Base-by-base conservation (phyloP, 2,113 vertebrate species). In the Pluvialis apricaria region DNA sequence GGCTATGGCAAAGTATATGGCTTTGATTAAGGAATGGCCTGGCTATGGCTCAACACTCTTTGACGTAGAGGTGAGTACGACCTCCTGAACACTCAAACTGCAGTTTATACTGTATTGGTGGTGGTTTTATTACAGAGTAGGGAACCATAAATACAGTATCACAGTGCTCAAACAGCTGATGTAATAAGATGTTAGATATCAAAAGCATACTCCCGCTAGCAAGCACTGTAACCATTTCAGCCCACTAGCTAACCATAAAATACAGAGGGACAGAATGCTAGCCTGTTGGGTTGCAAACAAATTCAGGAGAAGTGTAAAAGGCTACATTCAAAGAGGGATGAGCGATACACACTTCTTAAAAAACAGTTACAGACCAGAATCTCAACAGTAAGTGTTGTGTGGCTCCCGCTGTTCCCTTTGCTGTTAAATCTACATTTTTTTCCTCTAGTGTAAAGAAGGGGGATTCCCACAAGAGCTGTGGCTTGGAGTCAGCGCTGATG, bases 11-110 rank as follows among this genome's bases (percentile, higher is more conserved):
- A 99, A 99, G 77, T 99, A 99, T 96, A 99, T 99, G 99, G 93
- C 97, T 18, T 88, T 99, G 97, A 98, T 99, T 92, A 99, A 98
- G 97, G 99, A 99, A 96, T 99, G 99, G 99, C 98, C 99, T 26
- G 99, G 99, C 13, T 99, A 99, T 20, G 99, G 99, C 11, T 99
- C 99, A 65, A 99, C 99, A 0, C 98, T 99, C 81, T 99, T 99
- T 75, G 99, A 99, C 0, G 99, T 99, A 21, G 99, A 99, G 99
- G 99, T 99, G 92, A 99, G 98, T 44, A 49, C 21, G n/a, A 83
- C 52, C 38, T 32, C 29, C 42, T 38, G 44, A 75, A 42, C 52
- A 15, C 34, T 85, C n/a, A 4, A 51, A 65, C 62, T 36, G 22
- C 19, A 31, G 17, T 47, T 84, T 36, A 38, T 42, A 51, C 62